These are phyloP conservation scores for Spilosoma lubricipeda DNA, from an alignment of 2,888 invertebrate species.

Conservation along the genomic window DNA sequence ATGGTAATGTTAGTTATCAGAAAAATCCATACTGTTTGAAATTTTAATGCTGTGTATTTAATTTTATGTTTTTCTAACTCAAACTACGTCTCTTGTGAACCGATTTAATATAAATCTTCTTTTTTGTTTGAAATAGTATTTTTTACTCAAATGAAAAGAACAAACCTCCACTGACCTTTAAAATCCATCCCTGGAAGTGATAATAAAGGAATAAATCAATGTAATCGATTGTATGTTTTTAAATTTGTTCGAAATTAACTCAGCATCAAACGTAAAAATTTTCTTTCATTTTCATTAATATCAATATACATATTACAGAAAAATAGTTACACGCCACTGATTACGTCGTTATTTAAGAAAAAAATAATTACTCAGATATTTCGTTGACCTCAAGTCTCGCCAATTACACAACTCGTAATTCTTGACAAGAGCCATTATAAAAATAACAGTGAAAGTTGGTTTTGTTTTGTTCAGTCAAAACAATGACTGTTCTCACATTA, in stretches of 20 bases:
- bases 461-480: slow-evolving; percentile 3
- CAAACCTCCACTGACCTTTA: too few species aligned
- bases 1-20: too few species aligned
- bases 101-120: too few species aligned
- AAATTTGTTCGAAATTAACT: neutral
- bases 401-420: slow-evolving; percentile 10
- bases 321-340: neutral
- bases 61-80: too few species aligned
- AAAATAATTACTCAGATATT: neutral
- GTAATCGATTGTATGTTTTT: too few species aligned
- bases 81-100: too few species aligned
- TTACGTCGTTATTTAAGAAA: neutral
- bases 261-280: neutral
- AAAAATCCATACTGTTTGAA: too few species aligned
- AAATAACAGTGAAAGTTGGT: slow-evolving; percentile 2
- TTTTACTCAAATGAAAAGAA: too few species aligned
- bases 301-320: neutral
- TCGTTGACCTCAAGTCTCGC: slow-evolving; percentile 3
- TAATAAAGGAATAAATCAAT: too few species aligned
- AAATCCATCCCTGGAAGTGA: too few species aligned
- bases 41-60: too few species aligned
- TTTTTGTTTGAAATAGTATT: too few species aligned
- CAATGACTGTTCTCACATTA: neutral
- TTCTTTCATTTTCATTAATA: neutral
- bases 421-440: neutral